Conservation (phyloP, 2,113 vertebrate genomes). For the Neodontobutis hainanensis region DNA sequence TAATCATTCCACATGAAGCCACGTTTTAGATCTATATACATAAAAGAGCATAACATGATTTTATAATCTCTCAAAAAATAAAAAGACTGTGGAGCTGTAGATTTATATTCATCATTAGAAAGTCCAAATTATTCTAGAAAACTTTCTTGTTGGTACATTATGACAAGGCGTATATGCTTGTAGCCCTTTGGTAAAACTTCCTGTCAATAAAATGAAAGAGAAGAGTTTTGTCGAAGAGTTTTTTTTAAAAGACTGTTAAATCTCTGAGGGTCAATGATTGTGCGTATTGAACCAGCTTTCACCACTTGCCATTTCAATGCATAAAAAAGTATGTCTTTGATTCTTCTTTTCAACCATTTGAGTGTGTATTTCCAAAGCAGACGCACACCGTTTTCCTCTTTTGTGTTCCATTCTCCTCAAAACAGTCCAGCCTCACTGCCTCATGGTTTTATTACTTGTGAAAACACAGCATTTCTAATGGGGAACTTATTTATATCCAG, state of each 20-base stretch:
- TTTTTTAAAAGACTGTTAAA: background rate
- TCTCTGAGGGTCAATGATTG: background rate
- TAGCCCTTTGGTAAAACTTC: background rate
- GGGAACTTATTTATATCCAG: conserved; percentile 23
- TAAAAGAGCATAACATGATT: conserved; percentile 31
- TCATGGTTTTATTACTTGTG: conserved; percentile 3
- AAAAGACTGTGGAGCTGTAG: background rate
- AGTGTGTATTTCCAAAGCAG: background rate
- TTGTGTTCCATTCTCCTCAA: conserved; percentile 1
- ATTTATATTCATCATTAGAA: background rate
- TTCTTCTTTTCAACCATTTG: background rate
- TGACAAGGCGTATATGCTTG: background rate
- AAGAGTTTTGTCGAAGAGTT: background rate
- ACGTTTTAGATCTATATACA: conserved; percentile 25
- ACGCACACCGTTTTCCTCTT: conserved; percentile 2
- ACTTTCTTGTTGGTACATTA: background rate
- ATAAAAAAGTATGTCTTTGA: background rate
- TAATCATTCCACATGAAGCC: conserved; percentile 23
- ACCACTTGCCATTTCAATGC: background rate
- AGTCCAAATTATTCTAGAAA: background rate
- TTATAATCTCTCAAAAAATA: conserved; percentile 4
- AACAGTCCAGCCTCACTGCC: background rate
- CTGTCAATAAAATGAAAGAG: background rate
- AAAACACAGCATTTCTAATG: conserved; percentile 14
- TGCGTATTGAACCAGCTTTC: background rate